Evolutionary conservation across 2,888 invertebrate genomes (phyloP), one percentile per base, ranked within the genome.

Genomic region (Luffia ferchaultella): DNA sequence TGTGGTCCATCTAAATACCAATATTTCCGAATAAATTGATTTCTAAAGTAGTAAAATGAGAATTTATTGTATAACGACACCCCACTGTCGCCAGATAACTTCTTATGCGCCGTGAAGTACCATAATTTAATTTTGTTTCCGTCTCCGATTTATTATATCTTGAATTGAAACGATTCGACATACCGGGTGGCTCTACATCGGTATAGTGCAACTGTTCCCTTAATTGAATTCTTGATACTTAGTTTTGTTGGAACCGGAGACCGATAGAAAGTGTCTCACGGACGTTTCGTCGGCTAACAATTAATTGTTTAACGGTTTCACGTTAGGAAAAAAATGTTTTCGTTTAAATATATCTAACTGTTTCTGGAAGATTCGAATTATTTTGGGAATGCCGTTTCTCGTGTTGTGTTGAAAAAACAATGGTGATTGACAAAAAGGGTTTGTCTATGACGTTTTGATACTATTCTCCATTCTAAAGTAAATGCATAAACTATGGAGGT

Each of bases 121-220:
- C 57, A 65, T 82, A 82, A 83, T 83, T 73, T 75, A 82, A 82
- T 83, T 82, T 80, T 70, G 72, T 78, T 73, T 73, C 70, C 68
- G 67, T 71, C 67, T 65, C 68, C 64, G 65, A 65, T 65, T 73
- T 75, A 76, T 76, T 75, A 73, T 65, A n/a, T n/a, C n/a, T n/a
- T n/a, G n/a, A n/a, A n/a, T 3, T 12, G 30, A 12, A 3, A 3
- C 68, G 67, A 74, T 79, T 76, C 73, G 76, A 65, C 59, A 69
- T 72, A 71, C 60, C 53, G 53, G 69, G 70, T 72, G 70, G 30
- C 30, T 7, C 30, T 30, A 12, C 30, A 68, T 65, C 76, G 63
- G 74, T 79, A 79, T 62, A 74, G 77, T 75, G 75, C 74, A 3
- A 30, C 30, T 30, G 30, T 30, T 30, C 30, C 30, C 30, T 30